Evolutionary conservation across 2,113 vertebrate genomes (phyloP).

Genomic region (Notarius lentiginosus): DNA sequence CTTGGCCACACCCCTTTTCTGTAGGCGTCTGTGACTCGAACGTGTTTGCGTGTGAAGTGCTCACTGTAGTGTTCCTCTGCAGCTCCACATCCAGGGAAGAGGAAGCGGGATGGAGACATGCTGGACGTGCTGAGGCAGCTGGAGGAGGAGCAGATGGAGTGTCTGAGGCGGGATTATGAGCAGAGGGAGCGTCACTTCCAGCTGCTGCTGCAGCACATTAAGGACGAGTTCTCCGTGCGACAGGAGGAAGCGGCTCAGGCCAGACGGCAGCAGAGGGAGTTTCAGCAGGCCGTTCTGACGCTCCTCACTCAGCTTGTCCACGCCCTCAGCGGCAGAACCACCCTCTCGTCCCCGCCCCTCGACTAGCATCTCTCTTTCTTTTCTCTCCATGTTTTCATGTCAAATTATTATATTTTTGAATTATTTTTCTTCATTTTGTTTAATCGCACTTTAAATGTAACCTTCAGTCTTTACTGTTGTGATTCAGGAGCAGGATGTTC

Average conservation of each 20-base stretch:
- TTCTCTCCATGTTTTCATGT: background rate
- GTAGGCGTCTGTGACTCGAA: background rate
- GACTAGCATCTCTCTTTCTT: background rate
- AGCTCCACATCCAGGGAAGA: slow-evolving; percentile 3
- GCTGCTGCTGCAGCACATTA: slow-evolving; percentile 30
- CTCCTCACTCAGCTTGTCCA: slow-evolving; percentile 26
- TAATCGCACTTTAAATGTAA: background rate
- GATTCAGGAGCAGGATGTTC: background rate
- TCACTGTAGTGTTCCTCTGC: background rate
- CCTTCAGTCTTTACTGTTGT: background rate
- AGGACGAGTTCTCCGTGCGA: slow-evolving; percentile 21
- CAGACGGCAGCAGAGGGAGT: slow-evolving; percentile 22
- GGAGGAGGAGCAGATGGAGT: slow-evolving; percentile 29
- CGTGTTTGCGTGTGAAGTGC: background rate
- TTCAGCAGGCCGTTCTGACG: slow-evolving; percentile 24
- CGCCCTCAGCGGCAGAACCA: slow-evolving; percentile 1
- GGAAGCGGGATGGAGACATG: slow-evolving; percentile 15
- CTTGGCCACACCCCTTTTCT: background rate
- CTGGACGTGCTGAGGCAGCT: slow-evolving; percentile 28
- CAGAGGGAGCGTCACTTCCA: slow-evolving; percentile 31
- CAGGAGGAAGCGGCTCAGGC: slow-evolving; percentile 22
- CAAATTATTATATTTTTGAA: background rate
- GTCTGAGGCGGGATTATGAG: slow-evolving; percentile 22
- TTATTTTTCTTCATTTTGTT: background rate
- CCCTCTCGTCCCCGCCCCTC: background rate